Percentiles rank a stretch among this genome's conserved stretches.
Evolutionary conservation across 2,113 vertebrate genomes (phyloP).

Genomic region (Sialia sialis): DNA sequence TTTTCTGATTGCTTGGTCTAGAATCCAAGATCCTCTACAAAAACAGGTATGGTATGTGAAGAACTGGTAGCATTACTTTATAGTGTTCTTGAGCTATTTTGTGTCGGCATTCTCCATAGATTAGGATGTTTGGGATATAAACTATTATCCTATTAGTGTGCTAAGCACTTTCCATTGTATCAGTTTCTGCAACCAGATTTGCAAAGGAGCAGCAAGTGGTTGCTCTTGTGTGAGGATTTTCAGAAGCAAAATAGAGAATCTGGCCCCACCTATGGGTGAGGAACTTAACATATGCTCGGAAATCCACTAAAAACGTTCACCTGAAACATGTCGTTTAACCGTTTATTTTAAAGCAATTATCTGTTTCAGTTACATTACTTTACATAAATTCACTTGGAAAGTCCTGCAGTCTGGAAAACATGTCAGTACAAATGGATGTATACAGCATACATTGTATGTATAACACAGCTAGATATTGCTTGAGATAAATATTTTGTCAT

Average conservation of each 20-base stretch:
- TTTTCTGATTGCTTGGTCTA: background rate
- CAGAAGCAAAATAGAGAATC: background rate
- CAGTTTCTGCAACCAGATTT: background rate
- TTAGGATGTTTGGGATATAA: background rate
- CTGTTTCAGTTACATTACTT: background rate
- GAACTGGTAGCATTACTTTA: background rate
- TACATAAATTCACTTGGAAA: background rate
- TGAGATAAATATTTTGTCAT: background rate
- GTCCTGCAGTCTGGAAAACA: background rate
- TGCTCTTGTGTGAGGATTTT: background rate
- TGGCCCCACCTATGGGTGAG: slow-evolving; percentile 44
- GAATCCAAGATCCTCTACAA: background rate
- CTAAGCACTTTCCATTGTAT: slow-evolving; percentile 7
- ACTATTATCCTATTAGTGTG: background rate
- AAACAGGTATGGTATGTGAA: background rate
- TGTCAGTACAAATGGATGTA: background rate
- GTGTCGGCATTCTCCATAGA: background rate
- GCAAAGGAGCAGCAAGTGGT: background rate
- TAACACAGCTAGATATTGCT: background rate
- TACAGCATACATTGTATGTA: accelerated
- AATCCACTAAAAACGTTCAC: background rate
- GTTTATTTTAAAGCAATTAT: background rate
- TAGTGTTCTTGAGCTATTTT: background rate
- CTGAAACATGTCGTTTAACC: background rate
- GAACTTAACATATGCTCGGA: background rate